phyloP scores from a whole-genome alignment of 2,113 vertebrate genomes.

The Aythya baeri region DNA sequence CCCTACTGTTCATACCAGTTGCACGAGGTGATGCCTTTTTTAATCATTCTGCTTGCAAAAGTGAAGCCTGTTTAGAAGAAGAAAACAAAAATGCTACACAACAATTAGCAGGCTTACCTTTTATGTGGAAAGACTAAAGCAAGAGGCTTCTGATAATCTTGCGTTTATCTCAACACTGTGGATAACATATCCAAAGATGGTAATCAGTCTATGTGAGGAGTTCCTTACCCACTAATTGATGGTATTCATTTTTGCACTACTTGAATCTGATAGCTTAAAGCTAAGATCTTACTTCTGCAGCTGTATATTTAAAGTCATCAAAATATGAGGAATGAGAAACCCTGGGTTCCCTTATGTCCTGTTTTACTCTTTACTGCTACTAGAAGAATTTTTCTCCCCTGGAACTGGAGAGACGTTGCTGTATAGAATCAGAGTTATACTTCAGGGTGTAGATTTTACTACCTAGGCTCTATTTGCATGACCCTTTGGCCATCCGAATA shows the following conservation, averaged over 20 bases:
- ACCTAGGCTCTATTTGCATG: rapidly evolving
- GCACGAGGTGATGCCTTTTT: neutral
- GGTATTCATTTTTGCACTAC: neutral
- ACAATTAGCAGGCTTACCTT: neutral
- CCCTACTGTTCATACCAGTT: neutral
- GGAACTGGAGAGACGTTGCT: neutral
- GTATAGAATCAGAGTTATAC: neutral
- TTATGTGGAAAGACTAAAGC: neutral
- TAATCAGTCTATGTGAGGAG: neutral
- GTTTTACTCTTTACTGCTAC: neutral
- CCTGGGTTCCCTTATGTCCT: rapidly evolving
- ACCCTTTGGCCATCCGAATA: neutral
- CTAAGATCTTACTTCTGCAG: neutral
- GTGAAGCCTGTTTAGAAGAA: neutral
- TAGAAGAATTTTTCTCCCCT: neutral
- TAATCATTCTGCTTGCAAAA: neutral
- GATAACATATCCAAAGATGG: neutral
- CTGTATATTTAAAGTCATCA: neutral
- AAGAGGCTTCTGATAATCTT: neutral
- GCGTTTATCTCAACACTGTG: neutral
- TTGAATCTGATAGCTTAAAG: neutral
- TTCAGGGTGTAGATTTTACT: neutral
- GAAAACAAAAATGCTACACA: neutral
- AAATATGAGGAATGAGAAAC: neutral
- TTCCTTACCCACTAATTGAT: neutral